Evolutionary conservation across 2,888 invertebrate genomes (phyloP), one percentile per base, ranked within the genome.

Genomic region (Salpingus planirostris): DNA sequence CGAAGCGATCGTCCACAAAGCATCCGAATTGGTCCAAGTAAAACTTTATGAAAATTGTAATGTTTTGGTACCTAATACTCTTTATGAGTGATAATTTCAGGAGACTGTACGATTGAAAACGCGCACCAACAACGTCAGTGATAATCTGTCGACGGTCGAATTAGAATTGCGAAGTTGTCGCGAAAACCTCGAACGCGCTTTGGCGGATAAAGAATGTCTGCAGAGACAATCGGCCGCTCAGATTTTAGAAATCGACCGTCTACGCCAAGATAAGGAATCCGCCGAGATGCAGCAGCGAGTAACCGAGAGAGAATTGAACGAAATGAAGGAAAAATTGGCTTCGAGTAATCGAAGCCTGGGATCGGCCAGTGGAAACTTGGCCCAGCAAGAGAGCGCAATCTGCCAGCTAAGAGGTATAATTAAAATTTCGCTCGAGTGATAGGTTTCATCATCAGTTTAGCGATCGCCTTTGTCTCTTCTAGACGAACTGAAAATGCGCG

Each of bases 181-280:
- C 44, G 80, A 80, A 46, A 72, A 75, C 12, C 59, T 81, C 31
- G 80, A 81, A 41, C 68, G 80, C 49, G 65, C 73, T 0, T 67
- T 74, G 38, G 60, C 68, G 3, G 87, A 88, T 46, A 83, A 80
- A 49, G 86, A 87, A 43, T 75, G 80, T 37, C 62, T 87, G 13
- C 81, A 81, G 49, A 68, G 84, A 21, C 86, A 86, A 59, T 69
- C 79, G 18, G 78, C 80, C 5, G 65, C 74, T 3, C 82, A 85
- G 45, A 66, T 81, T 23, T 60, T 83, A 24, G 86, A 87, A 47
- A 64, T 80, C 13, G 80, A 82, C 40, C 73, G 83, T 31, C 65
- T 81, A 15, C 74, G 80, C 42, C 84, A 84, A 63, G 87, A 87
- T 46, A 81, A 85, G 45, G 87, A 88, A 48, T 71, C 80, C 8